Conservation (phyloP, 2,888 invertebrate species). For the Callyntrura guangdongensis region DNA sequence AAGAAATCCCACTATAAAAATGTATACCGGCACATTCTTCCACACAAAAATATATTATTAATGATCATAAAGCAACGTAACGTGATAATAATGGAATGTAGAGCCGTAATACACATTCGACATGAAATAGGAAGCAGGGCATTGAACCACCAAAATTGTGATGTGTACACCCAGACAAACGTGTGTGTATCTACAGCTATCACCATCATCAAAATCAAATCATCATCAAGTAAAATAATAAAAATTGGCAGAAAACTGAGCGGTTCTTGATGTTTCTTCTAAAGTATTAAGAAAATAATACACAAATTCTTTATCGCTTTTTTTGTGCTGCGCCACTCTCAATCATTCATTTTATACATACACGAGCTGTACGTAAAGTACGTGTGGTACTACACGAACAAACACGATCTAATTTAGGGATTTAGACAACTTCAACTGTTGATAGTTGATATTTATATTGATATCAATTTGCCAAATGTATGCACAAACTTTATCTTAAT, state of each 20-base stretch:
- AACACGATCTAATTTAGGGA: background rate
- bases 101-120: slow-evolving; percentile 15
- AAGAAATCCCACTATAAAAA: too few relatives aligned
- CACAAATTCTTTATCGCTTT: background rate
- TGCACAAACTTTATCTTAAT: background rate
- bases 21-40: too few relatives aligned
- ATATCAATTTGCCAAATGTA: slow-evolving; percentile 66
- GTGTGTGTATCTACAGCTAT: background rate
- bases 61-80: slow-evolving; percentile 29
- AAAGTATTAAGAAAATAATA: background rate
- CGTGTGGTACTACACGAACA: too few relatives aligned
- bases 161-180: background rate
- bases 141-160: slow-evolving; percentile 59
- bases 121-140: slow-evolving; percentile 53
- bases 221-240: slow-evolving; percentile 50
- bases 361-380: too few relatives aligned
- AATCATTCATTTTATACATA: background rate
- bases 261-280: background rate
- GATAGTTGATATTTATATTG: slow-evolving; percentile 63
- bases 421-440: slow-evolving; percentile 30
- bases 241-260: slow-evolving; percentile 48
- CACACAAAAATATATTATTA: too few relatives aligned
- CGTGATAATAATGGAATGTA: slow-evolving; percentile 28
- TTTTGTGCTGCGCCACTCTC: background rate
- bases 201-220: slow-evolving; percentile 41